Conservation (phyloP, 2,888 invertebrate species). For the Frankliniella intonsa region DNA sequence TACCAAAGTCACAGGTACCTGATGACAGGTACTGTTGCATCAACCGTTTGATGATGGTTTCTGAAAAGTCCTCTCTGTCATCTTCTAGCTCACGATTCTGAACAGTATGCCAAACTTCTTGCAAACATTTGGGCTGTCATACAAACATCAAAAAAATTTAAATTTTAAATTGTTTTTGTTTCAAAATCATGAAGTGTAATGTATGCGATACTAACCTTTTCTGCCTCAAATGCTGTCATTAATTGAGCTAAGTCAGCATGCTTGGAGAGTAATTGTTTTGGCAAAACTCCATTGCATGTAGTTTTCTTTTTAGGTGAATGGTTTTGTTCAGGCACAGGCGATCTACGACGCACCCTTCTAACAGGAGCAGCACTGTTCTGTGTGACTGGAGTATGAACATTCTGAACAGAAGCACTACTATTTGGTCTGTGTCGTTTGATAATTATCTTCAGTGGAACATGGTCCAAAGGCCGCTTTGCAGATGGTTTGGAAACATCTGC, state of each 20-base stretch:
- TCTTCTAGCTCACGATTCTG: not conserved
- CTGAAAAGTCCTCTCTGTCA: not conserved
- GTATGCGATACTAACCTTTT: not conserved
- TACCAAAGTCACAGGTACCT: not conserved
- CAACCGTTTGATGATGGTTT: not conserved
- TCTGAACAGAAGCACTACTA: not conserved
- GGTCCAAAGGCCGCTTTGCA: not conserved
- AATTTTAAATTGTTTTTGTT: too few species aligned
- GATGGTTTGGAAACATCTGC: not conserved
- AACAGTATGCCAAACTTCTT: conserved; percentile 7
- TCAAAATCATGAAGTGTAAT: not conserved
- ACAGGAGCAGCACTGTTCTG: too few species aligned
- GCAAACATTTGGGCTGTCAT: not conserved
- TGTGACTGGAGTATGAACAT: too few species aligned
- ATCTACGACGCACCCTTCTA: too few species aligned
- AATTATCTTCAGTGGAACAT: not conserved
- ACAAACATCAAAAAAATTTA: not conserved
- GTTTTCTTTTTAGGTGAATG: not conserved
- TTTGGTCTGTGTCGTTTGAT: not conserved
- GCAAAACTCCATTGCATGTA: too few species aligned
- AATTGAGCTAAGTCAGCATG: not conserved
- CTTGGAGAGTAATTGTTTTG: not conserved
- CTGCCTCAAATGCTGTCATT: not conserved
- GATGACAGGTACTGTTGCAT: not conserved
- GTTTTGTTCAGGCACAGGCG: too few species aligned